Evolutionary conservation across 2,113 vertebrate species (phyloP).

Genomic region (Athene noctua): DNA sequence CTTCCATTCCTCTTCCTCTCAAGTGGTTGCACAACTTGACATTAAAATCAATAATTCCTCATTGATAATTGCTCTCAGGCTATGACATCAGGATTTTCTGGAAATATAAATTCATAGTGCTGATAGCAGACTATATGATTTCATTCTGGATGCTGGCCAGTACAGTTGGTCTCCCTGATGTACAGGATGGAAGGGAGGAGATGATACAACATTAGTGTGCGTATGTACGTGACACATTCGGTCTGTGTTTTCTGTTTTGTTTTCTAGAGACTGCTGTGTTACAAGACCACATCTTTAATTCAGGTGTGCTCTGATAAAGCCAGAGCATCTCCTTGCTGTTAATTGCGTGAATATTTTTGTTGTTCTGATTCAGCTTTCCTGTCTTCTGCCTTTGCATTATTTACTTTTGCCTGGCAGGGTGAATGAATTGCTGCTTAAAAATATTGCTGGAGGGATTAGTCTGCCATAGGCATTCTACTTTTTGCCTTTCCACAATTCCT

Average conservation of each 20-base stretch:
- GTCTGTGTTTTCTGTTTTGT: background rate
- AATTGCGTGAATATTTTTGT: background rate
- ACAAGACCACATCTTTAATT: background rate
- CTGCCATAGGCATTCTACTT: background rate
- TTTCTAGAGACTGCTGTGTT: background rate
- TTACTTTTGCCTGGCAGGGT: background rate
- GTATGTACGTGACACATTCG: background rate
- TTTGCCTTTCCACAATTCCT: background rate
- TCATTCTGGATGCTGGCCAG: slow-evolving; percentile 33
- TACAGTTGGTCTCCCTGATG: background rate
- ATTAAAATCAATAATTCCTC: slow-evolving; percentile 27
- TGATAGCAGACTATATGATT: slow-evolving; percentile 42
- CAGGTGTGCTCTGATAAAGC: background rate
- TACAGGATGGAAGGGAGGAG: background rate
- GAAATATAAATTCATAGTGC: slow-evolving; percentile 15
- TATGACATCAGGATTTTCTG: slow-evolving; percentile 35
- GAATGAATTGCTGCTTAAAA: background rate
- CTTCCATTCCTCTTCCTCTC: background rate
- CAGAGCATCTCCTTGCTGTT: background rate
- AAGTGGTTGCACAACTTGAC: slow-evolving; percentile 8
- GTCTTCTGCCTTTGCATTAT: background rate
- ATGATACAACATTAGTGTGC: background rate
- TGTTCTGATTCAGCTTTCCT: background rate
- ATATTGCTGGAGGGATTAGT: background rate
- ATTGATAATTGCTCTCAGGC: slow-evolving; percentile 41